Evolutionary conservation across 1,140 invertebrate species (phyloP).

Genomic region (Eumaeus atala): DNA sequence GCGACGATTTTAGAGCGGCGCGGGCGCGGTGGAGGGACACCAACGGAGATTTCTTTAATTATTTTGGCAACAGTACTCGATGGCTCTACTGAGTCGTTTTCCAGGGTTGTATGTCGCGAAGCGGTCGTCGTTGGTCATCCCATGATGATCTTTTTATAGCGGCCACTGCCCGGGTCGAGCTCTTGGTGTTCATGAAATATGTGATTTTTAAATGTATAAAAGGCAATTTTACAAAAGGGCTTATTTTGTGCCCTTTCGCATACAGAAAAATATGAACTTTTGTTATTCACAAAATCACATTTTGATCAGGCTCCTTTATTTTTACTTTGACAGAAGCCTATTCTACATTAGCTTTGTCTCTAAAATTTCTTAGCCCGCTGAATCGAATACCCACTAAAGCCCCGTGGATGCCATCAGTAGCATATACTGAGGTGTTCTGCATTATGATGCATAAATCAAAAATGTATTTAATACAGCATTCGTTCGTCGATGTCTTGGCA

Average conservation of each 20-base stretch:
- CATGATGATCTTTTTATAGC: slow-evolving; percentile 75
- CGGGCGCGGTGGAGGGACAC: slow-evolving; percentile 70
- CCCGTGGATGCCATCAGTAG: no score
- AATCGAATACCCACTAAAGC: no score
- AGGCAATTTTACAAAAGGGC: not conserved
- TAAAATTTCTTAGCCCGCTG: no score
- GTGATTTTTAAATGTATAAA: slow-evolving; percentile 7
- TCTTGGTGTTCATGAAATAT: slow-evolving; percentile 41
- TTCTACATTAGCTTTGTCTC: no score
- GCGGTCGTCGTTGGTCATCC: slow-evolving; percentile 61
- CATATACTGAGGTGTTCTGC: no score
- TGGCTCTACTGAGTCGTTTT: slow-evolving; percentile 71
- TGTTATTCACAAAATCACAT: no score
- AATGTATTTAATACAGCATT: no score
- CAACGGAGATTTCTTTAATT: slow-evolving; percentile 81
- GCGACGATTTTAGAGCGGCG: slow-evolving; percentile 82
- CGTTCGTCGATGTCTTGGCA: no score
- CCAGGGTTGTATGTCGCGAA: slow-evolving; percentile 73
- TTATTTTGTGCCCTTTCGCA: not conserved
- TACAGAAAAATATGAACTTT: no score
- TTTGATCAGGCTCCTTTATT: no score
- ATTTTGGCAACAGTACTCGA: slow-evolving; percentile 81
- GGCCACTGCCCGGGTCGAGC: slow-evolving; percentile 64
- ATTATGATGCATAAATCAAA: no score
- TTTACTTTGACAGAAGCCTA: no score